Evolutionary conservation across 2,888 invertebrate species (phyloP), one percentile per base, ranked within the genome.

Genomic region (Sceliomorpha sp.): DNA sequence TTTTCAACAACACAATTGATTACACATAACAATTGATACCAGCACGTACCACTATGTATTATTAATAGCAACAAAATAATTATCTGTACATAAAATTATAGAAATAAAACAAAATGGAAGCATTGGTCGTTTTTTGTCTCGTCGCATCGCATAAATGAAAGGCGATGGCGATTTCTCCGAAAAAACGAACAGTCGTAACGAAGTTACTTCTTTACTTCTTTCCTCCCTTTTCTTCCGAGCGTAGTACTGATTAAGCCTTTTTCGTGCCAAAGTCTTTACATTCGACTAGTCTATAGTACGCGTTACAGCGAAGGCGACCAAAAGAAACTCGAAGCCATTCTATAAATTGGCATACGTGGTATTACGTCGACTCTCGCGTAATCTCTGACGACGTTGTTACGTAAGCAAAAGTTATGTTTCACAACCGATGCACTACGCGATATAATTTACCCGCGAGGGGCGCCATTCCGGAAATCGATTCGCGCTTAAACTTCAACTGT

Each of bases 301-400:
- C 31, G 31, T 31, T 31, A n/a, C 8, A 31, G 31, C n/a, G 31
- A n/a, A n/a, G n/a, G n/a, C 2, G 13, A 10, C 13, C 34, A 12
- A 13, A 10, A 13, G 34, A 34, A 34, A 34, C 1, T 34, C 10
- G 6, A 34, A 34, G 12, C 10, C 9, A 12, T 34, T 34, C 13
- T 34, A 39, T 39, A 58, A 66, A 66, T 66, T 58, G 34, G 51
- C 34, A 51, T 58, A 66, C 55, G 58, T 58, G 58, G 66, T 66
- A 66, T 66, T 66, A 58, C 66, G 66, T 66, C 53, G 47, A 48
- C 34, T 31, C 17, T 40, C 45, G 39, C 66, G 66, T 66, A 55
- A 48, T 51, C 42, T 44, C 37, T 66, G 66, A 58, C 56, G 66
- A 51, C 24, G 39, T 24, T 34, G 45, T 58, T 66, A 51, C 51